Percentiles rank a stretch among this genome's conserved stretches.
phyloP scores from a whole-genome alignment of 1,140 invertebrate genomes.

The Aphaenogaster floridana region DNA sequence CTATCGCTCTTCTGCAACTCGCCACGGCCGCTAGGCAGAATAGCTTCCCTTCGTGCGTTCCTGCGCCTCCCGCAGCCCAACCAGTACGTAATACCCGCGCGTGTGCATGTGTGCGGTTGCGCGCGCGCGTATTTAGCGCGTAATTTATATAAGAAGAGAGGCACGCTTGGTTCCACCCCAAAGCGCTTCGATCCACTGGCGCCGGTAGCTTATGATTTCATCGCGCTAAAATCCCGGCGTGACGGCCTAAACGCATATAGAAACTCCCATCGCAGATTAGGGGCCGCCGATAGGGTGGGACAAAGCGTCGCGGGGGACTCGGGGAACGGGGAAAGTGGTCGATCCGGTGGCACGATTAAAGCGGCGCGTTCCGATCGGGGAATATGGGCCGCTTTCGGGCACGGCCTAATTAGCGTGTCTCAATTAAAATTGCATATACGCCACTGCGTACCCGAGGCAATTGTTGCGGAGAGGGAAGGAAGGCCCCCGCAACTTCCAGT shows the following conservation, averaged over 20 bases:
- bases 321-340: neutral
- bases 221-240: neutral
- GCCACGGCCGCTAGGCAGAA: conserved; percentile 74
- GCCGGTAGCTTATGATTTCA: conserved; percentile 67
- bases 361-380: neutral
- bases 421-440: conserved; percentile 84
- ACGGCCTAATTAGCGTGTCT: conserved; percentile 74
- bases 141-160: conserved; percentile 86
- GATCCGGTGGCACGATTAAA: neutral
- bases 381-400: conserved; percentile 45
- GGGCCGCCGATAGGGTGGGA: neutral
- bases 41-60: conserved; percentile 81
- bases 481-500: conserved; percentile 81
- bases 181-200: conserved; percentile 85
- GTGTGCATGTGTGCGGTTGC: conserved; percentile 70
- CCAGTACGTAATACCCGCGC: neutral
- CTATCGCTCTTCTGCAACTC: conserved; percentile 76
- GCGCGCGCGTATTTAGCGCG: conserved; percentile 83
- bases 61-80: conserved; percentile 48
- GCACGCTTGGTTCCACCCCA: conserved; percentile 86
- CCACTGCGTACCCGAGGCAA: conserved; percentile 84
- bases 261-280: neutral
- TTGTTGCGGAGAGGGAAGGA: conserved; percentile 83
- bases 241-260: neutral
- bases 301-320: neutral